phyloP scores from a whole-genome alignment of 2,797 vertebrate species.

The Eurystomus glaucurus region DNA sequence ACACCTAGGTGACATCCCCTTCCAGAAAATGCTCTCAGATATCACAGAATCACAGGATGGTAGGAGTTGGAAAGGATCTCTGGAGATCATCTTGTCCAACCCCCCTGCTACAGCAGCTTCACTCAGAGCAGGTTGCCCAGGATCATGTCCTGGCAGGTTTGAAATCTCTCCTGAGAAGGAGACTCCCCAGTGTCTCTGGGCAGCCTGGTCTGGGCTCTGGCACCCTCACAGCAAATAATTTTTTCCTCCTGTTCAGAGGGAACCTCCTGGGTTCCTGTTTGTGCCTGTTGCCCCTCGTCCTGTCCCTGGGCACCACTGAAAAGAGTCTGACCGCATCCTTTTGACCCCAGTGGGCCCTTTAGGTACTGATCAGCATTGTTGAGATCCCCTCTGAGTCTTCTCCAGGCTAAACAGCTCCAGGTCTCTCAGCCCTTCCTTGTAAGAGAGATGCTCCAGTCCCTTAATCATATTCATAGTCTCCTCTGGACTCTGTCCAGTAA shows the following conservation, averaged over 20 bases:
- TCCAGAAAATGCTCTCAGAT: not conserved
- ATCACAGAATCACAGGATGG: not conserved
- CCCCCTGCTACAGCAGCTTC: not conserved
- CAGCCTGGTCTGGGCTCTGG: not conserved
- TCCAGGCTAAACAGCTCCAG: not conserved
- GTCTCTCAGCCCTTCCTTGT: not conserved
- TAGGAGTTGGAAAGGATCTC: not conserved
- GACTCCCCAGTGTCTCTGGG: not conserved
- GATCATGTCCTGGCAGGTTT: not conserved
- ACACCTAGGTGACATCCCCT: accelerated
- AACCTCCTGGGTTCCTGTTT: not conserved
- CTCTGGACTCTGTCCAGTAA: not conserved
- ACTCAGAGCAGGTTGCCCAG: not conserved
- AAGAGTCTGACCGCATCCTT: not conserved
- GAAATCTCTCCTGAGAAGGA: not conserved
- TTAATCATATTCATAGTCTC: not conserved
- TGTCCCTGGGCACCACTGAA: not conserved
- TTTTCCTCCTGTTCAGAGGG: not conserved
- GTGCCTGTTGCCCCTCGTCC: not conserved
- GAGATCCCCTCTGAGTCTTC: not conserved
- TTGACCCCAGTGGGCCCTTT: not conserved
- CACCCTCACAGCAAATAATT: not conserved
- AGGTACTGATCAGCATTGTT: not conserved
- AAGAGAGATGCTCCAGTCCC: not conserved
- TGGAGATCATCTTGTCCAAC: not conserved